Evolutionary conservation across 30 jellyfish, hydroid and myxozoan species (phyloP).

Genomic region (Phacellophora camtschatica): DNA sequence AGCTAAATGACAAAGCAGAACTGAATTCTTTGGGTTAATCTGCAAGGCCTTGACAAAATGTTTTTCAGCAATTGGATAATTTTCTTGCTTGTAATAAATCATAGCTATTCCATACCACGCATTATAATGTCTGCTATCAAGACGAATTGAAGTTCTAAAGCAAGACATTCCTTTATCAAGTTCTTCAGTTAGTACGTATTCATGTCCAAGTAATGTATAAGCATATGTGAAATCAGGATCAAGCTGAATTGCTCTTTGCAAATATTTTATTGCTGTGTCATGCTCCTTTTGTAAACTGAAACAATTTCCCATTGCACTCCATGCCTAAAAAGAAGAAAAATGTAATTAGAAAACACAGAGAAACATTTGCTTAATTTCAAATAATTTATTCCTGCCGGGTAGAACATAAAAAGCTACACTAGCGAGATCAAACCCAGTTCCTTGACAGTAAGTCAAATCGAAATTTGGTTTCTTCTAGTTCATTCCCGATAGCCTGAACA

Average conservation of each 20-base stretch:
- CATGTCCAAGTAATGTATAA: conserved; percentile 96
- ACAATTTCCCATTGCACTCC: conserved; percentile 99
- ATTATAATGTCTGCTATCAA: conserved; percentile 89
- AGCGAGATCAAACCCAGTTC: too few relatives aligned
- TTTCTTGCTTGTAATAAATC: conserved; percentile 95
- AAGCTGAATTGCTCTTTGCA: conserved; percentile 90
- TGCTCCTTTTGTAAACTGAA: conserved; percentile 96
- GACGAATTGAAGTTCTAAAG: conserved; percentile 85
- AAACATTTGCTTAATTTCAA: background rate
- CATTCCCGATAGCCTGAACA: too few relatives aligned
- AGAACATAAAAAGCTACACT: too few relatives aligned
- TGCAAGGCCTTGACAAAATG: conserved; percentile 87
- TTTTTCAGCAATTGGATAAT: conserved; percentile 83
- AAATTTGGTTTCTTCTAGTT: too few relatives aligned
- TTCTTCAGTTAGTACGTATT: conserved; percentile 90
- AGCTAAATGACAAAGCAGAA: conserved; percentile 93
- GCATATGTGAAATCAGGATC: conserved; percentile 94
- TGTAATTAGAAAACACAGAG: background rate
- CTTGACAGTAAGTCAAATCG: too few relatives aligned
- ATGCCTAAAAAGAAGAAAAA: conserved; percentile 58
- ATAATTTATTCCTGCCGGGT: too few relatives aligned
- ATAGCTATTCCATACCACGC: conserved; percentile 99
- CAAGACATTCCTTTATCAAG: conserved; percentile 92
- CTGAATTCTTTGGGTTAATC: conserved; percentile 89
- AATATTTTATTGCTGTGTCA: conserved; percentile 76